Percentiles rank a stretch among this genome's conserved stretches.
Conservation (phyloP, 2,888 invertebrate species). For the Didymodactylos carnosus region DNA sequence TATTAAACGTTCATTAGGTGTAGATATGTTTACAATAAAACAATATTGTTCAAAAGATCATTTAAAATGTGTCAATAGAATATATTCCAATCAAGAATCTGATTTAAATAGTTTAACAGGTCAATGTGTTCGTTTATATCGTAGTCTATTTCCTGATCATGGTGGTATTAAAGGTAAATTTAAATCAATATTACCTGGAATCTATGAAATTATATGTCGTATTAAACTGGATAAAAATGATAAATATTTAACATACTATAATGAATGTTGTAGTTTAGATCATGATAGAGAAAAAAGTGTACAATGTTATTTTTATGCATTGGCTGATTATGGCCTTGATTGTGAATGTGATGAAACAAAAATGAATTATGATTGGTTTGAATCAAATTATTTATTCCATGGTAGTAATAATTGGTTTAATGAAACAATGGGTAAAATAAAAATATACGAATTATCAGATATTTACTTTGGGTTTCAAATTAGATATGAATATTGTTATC, state of each 20-base stretch:
- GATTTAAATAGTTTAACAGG: not conserved
- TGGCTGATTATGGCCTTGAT: not conserved
- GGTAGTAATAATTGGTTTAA: too few relatives aligned
- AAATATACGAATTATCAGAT: not conserved
- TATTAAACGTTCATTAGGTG: not conserved
- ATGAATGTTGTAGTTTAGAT: not conserved
- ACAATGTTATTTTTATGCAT: not conserved
- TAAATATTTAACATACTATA: not conserved
- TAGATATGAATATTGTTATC: not conserved
- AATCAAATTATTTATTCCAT: too few relatives aligned
- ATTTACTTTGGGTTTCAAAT: not conserved
- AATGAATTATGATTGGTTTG: not conserved
- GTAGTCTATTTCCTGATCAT: not conserved
- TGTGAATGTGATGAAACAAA: not conserved
- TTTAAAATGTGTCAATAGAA: not conserved
- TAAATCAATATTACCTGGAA: not conserved
- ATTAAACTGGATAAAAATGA: not conserved
- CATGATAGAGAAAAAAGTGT: not conserved
- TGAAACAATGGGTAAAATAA: not conserved
- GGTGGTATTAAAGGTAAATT: not conserved
- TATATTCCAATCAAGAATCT: not conserved
- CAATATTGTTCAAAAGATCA: not conserved
- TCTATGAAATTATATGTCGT: not conserved
- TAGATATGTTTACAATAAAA: not conserved
- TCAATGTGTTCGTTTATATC: not conserved